phyloP scores from a whole-genome alignment of 1,140 invertebrate species.

The Nasonia vitripennis region DNA sequence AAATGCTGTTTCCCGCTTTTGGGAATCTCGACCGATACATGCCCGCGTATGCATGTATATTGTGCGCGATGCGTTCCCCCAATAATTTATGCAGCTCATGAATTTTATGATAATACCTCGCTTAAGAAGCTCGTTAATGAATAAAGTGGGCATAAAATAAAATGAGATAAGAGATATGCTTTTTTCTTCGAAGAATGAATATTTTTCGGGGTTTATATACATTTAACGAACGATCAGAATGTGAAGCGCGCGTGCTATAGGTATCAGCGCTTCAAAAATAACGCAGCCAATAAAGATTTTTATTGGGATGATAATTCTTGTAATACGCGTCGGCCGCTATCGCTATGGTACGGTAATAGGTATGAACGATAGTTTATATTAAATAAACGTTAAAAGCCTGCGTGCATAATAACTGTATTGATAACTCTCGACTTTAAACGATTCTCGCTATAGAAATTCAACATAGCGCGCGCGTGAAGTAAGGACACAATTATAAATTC shows the following conservation, averaged over 20 bases:
- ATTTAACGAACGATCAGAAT: conserved; percentile 45
- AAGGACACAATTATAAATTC: background rate
- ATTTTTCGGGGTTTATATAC: conserved; percentile 16
- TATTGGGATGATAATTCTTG: conserved; percentile 48
- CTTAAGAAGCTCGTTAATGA: conserved; percentile 49
- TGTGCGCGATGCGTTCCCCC: conserved; percentile 34
- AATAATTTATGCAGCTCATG: conserved; percentile 50
- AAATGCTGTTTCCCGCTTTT: conserved; percentile 45
- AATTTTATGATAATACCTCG: conserved; percentile 52
- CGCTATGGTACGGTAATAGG: conserved; percentile 20
- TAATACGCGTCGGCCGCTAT: conserved; percentile 13
- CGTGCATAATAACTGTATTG: conserved; percentile 6
- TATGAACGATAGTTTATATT: conserved; percentile 45
- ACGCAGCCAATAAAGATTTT: conserved; percentile 39
- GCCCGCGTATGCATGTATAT: background rate
- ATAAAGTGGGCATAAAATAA: conserved; percentile 51
- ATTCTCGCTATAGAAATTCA: background rate
- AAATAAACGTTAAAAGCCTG: conserved; percentile 41
- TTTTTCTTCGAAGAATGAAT: conserved; percentile 28
- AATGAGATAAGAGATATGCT: conserved; percentile 46
- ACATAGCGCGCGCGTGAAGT: no score
- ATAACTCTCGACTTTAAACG: background rate
- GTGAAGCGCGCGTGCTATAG: conserved; percentile 17
- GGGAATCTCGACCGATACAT: conserved; percentile 28
- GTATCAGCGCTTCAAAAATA: conserved; percentile 30